Conservation (phyloP, 2,888 invertebrate genomes). For the Torymus tubicola region DNA sequence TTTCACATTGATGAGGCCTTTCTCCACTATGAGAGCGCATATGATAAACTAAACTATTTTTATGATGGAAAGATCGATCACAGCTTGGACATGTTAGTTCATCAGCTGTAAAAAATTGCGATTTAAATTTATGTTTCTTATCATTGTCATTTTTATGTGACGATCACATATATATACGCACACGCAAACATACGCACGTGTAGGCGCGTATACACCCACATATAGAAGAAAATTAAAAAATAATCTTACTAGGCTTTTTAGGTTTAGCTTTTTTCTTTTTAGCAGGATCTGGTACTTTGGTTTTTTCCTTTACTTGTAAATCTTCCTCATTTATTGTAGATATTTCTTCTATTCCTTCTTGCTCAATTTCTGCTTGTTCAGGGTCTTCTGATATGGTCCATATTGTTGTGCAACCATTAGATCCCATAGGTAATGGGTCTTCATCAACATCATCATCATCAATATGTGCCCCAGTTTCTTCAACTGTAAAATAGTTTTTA, state of each 20-base stretch:
- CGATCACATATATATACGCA: neutral
- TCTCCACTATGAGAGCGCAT: conserved; percentile 87
- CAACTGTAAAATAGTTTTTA: conserved; percentile 63
- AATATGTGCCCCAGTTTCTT: conserved; percentile 75
- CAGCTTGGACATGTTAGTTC: conserved; percentile 83
- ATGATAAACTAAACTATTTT: conserved; percentile 91
- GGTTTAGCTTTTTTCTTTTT: conserved; percentile 69
- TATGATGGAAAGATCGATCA: conserved; percentile 85
- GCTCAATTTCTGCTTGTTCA: conserved; percentile 58
- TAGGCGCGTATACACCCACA: too few species aligned
- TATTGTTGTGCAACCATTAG: conserved; percentile 66
- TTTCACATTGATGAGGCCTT: conserved; percentile 86
- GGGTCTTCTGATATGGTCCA: conserved; percentile 70
- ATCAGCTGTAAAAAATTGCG: conserved; percentile 63
- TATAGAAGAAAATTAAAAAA: neutral
- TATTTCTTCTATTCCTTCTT: conserved; percentile 61
- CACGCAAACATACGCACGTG: too few species aligned
- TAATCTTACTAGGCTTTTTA: conserved; percentile 60
- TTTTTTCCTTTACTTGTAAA: conserved; percentile 65
- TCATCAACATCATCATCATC: conserved; percentile 72
- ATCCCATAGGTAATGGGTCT: conserved; percentile 65
- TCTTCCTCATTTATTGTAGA: conserved; percentile 64
- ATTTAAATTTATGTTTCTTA: neutral
- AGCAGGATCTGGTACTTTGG: conserved; percentile 65
- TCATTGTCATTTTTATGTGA: neutral